Evolutionary conservation across 1,140 invertebrate species (phyloP).

Genomic region (Heliconius hermathena): DNA sequence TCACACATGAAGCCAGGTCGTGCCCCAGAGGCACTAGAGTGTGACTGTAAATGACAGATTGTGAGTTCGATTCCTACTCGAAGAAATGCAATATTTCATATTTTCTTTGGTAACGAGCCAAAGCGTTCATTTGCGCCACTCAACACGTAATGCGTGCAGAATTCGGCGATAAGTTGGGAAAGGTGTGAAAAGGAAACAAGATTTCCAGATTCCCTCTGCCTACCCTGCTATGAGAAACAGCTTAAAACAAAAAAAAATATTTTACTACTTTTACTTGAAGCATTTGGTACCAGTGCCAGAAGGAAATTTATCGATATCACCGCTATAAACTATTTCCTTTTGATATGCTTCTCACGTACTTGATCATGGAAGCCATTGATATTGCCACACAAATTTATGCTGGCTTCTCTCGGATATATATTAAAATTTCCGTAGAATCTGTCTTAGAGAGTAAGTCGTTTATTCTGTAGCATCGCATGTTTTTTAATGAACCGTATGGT

Average conservation of each 20-base stretch:
- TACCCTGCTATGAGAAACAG: no score
- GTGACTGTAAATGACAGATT: no score
- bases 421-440: slow-evolving; percentile 3
- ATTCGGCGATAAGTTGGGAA: no score
- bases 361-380: slow-evolving; percentile 40
- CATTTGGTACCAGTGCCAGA: slow-evolving; percentile 3
- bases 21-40: no score
- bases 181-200: no score
- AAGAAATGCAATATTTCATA: no score
- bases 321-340: slow-evolving; percentile 51
- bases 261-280: background rate
- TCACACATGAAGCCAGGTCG: no score
- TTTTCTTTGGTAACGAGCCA: background rate
- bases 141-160: no score
- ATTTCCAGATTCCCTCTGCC: no score
- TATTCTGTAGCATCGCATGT: background rate
- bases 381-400: slow-evolving; percentile 31
- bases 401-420: slow-evolving; percentile 3
- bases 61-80: no score
- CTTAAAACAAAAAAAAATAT: background rate
- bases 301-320: slow-evolving; percentile 53
- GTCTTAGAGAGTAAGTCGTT: background rate
- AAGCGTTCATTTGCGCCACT: background rate
- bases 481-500: no score
- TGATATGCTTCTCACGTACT: slow-evolving; percentile 43